These are phyloP conservation scores for Masticophis lateralis DNA, from an alignment of 2,797 vertebrate species.

Conservation along the genomic window DNA sequence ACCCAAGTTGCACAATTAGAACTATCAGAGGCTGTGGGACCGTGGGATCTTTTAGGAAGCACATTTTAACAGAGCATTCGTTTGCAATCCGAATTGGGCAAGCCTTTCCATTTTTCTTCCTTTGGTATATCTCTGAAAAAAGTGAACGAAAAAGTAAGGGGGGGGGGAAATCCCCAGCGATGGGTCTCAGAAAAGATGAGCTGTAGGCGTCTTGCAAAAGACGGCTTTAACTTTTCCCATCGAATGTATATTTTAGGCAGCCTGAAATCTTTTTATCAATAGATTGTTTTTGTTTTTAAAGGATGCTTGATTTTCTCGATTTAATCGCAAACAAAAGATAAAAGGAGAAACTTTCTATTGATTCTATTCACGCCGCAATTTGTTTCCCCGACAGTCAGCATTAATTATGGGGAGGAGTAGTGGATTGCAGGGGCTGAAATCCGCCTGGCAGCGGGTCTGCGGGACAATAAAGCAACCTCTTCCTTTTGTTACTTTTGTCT, in stretches of 20 bases:
- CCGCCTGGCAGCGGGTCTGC: neutral
- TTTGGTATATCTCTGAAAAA: conserved; percentile 39
- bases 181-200: neutral
- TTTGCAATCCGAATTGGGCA: conserved; percentile 25
- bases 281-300: neutral
- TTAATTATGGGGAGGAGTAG: conserved; percentile 38
- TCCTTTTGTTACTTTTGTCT: neutral
- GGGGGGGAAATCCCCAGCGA: neutral
- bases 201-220: no score
- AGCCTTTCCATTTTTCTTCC: neutral
- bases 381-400: conserved; percentile 65
- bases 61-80: conserved; percentile 29
- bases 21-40: neutral
- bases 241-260: neutral
- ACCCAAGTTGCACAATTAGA: neutral
- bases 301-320: conserved; percentile 19
- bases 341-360: conserved; percentile 56
- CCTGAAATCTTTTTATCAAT: neutral
- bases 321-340: neutral
- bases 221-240: neutral
- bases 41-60: neutral
- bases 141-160: neutral
- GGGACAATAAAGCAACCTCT: neutral
- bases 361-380: conserved; percentile 61
- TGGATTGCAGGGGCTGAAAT: neutral